A percentile compares a stretch with the other conserved stretches of the same genome.
Evolutionary conservation across 2,888 invertebrate genomes (phyloP).

Genomic region (Hyalella azteca): DNA sequence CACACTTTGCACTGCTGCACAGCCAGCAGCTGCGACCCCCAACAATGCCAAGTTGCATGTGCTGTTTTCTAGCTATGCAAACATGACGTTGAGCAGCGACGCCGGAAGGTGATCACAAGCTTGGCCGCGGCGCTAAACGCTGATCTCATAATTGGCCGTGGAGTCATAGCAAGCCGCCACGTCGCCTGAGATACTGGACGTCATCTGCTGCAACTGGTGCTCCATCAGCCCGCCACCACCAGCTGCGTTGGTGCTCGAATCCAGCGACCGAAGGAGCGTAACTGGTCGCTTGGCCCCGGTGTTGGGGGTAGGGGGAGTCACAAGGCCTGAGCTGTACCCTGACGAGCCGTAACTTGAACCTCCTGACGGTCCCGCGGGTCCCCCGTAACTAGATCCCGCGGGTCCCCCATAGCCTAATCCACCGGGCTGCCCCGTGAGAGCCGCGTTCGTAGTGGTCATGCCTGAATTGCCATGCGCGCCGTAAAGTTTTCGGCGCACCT

Average conservation of each 20-base stretch:
- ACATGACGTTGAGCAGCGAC: no score
- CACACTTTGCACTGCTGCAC: no score
- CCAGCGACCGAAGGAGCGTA: conserved; percentile 86
- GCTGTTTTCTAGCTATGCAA: no score
- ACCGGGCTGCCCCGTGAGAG: conserved; percentile 46
- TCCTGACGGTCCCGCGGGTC: conserved; percentile 73
- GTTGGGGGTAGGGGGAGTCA: conserved; percentile 56
- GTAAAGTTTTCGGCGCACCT: conserved; percentile 54
- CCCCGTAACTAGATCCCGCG: conserved; percentile 87
- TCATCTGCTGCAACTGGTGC: conserved; percentile 50
- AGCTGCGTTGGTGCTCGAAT: conserved; percentile 69
- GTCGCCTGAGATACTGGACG: conserved; percentile 49
- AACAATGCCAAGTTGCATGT: no score
- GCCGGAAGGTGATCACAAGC: no score
- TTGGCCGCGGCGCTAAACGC: conserved; percentile 70
- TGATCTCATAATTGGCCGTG: conserved; percentile 94
- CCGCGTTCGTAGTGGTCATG: conserved; percentile 51
- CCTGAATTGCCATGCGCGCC: conserved; percentile 35
- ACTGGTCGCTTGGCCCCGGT: conserved; percentile 73
- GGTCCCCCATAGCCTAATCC: conserved; percentile 76
- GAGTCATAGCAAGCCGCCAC: conserved; percentile 65
- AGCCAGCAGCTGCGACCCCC: no score
- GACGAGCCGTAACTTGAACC: conserved; percentile 40
- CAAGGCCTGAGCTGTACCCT: conserved; percentile 39
- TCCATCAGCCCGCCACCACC: conserved; percentile 48